These are phyloP conservation scores for Lanius ludovicianus DNA, from an alignment of 2,113 vertebrate species.

Conservation along the genomic window DNA sequence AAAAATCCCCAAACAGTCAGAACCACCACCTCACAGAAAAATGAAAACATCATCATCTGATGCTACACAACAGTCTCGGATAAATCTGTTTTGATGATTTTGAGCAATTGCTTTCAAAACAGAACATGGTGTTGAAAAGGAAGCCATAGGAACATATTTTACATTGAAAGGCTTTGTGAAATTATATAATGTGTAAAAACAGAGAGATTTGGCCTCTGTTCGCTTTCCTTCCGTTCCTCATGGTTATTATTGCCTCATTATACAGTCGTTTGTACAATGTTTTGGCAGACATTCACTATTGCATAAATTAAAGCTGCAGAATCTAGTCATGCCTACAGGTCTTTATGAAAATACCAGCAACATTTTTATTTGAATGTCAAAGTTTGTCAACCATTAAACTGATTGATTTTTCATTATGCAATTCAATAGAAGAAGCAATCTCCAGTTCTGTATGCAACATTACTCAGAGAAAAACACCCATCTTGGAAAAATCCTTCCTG, in stretches of 20 bases:
- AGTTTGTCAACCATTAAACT: slow-evolving; percentile 79
- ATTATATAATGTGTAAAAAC: slow-evolving; percentile 49
- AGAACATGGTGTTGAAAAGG: slow-evolving; percentile 23
- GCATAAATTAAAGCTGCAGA: slow-evolving; percentile 75
- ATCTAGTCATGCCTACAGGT: slow-evolving; percentile 73
- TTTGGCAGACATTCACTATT: slow-evolving; percentile 72
- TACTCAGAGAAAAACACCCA: slow-evolving; percentile 55
- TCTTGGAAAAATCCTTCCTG: slow-evolving; percentile 54
- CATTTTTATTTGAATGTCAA: slow-evolving; percentile 79
- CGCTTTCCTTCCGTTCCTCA: slow-evolving; percentile 14
- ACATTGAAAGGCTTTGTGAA: slow-evolving; percentile 5
- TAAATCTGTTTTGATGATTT: background rate
- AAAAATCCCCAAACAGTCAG: background rate
- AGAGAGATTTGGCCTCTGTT: slow-evolving; percentile 28
- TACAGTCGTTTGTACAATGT: slow-evolving; percentile 66
- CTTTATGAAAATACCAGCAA: slow-evolving; percentile 75
- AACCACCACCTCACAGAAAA: background rate
- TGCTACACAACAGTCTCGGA: background rate
- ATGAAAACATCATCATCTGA: background rate
- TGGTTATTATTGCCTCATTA: slow-evolving; percentile 73
- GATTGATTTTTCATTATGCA: slow-evolving; percentile 78
- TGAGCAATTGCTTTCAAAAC: slow-evolving; percentile 8
- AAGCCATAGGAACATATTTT: background rate
- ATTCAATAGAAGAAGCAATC: slow-evolving; percentile 69
- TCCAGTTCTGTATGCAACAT: slow-evolving; percentile 67